Percentiles rank a stretch among this genome's conserved stretches.
Conservation (phyloP, 2,797 vertebrate species). For the Microhierax caerulescens region DNA sequence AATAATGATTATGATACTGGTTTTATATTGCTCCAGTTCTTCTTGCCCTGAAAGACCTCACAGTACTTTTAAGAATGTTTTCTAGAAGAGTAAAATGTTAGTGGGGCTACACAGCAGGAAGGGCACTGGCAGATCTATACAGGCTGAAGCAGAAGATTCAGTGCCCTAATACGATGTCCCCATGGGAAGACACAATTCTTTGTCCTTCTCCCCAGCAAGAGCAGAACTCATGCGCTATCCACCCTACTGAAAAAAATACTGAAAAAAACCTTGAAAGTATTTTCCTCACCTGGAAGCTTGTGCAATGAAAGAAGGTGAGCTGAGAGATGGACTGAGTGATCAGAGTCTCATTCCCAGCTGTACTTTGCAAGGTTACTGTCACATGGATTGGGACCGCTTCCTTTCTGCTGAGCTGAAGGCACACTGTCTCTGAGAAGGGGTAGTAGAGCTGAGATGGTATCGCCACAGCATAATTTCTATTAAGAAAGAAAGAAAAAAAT, state of each 20-base stretch:
- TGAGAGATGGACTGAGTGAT: slow-evolving; percentile 13
- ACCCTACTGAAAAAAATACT: neutral
- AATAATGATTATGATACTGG: neutral
- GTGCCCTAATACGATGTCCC: neutral
- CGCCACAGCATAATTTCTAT: slow-evolving; percentile 40
- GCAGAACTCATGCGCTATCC: neutral
- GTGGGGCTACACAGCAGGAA: neutral
- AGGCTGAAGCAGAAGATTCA: neutral
- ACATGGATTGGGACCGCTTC: neutral
- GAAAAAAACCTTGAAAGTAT: neutral
- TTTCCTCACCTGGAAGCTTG: slow-evolving; percentile 47
- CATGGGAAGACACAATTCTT: neutral
- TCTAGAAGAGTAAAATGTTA: neutral
- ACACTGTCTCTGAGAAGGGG: slow-evolving; percentile 45
- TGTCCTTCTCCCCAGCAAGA: neutral
- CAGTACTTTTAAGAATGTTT: neutral
- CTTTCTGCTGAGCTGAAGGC: slow-evolving; percentile 45
- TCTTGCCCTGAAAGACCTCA: neutral
- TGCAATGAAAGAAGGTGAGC: slow-evolving; percentile 31
- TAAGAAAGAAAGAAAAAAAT: neutral
- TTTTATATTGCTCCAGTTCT: neutral
- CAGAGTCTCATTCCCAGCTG: slow-evolving; percentile 33
- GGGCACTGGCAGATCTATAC: neutral
- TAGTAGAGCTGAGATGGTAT: slow-evolving; percentile 49
- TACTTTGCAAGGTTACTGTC: slow-evolving; percentile 25